phyloP scores from a whole-genome alignment of 2,797 vertebrate genomes.

The Pangasius macronema region DNA sequence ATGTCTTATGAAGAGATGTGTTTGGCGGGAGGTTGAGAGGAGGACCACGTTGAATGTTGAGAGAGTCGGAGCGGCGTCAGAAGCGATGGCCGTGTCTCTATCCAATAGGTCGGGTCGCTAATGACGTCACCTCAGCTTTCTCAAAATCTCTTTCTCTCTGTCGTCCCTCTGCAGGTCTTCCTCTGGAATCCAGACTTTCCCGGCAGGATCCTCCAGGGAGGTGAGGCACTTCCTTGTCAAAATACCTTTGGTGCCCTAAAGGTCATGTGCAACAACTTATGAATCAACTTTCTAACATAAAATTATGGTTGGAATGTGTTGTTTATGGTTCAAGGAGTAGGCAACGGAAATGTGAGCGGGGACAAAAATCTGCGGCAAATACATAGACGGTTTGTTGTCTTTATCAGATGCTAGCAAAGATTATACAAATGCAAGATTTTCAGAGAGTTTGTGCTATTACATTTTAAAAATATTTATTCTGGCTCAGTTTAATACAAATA shows the following conservation, averaged over 20 bases:
- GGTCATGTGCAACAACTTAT: slow-evolving; percentile 33
- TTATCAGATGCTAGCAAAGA: not conserved
- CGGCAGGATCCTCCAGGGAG: slow-evolving; percentile 30
- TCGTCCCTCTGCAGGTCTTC: slow-evolving; percentile 41
- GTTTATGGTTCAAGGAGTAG: slow-evolving; percentile 22
- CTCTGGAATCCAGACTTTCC: slow-evolving; percentile 36
- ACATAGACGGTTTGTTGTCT: not conserved
- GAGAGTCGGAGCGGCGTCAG: slow-evolving; percentile 65
- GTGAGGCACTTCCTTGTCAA: slow-evolving; percentile 23
- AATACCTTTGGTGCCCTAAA: slow-evolving; percentile 33
- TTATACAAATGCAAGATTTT: not conserved
- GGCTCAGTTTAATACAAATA: slow-evolving; percentile 3
- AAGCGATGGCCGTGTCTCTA: slow-evolving; percentile 64
- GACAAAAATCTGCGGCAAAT: not conserved
- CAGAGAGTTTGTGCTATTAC: too few species aligned
- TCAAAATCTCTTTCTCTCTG: slow-evolving; percentile 53
- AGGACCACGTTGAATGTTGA: slow-evolving; percentile 57
- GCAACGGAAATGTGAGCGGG: not conserved
- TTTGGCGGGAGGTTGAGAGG: not conserved
- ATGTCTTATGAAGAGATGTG: not conserved
- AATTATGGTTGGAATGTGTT: slow-evolving; percentile 23
- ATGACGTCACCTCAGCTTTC: slow-evolving; percentile 65
- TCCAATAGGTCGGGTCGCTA: slow-evolving; percentile 64
- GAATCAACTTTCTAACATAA: slow-evolving; percentile 34
- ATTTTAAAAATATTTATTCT: slow-evolving; percentile 22